Evolutionary conservation across 2,888 invertebrate species (phyloP).

Genomic region (Parnassius smintheus): DNA sequence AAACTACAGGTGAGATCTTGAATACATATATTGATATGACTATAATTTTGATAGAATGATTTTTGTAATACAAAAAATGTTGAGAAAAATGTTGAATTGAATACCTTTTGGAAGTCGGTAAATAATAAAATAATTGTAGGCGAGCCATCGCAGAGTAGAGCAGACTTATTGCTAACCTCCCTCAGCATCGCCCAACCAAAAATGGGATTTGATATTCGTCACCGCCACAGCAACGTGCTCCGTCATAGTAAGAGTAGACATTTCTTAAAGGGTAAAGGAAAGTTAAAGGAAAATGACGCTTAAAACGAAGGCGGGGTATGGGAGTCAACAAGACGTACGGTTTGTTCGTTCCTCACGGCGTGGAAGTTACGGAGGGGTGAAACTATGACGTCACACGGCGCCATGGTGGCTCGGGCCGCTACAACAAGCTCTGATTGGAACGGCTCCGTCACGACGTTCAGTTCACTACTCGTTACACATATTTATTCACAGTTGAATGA

Average conservation of each 20-base stretch:
- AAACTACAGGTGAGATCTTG: too few species aligned
- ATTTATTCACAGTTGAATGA: constrained; percentile 30
- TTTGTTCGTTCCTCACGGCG: constrained; percentile 44
- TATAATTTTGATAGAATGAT: too few species aligned
- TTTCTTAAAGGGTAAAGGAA: constrained; percentile 1
- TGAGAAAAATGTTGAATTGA: too few species aligned
- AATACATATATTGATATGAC: too few species aligned
- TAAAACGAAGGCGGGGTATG: constrained; percentile 1
- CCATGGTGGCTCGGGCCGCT: constrained; percentile 59
- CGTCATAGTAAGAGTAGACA: constrained; percentile 9
- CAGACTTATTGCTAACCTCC: constrained; percentile 57
- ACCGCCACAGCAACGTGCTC: constrained; percentile 40
- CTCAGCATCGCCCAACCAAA: constrained; percentile 62
- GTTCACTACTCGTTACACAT: constrained; percentile 28
- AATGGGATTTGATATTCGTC: constrained; percentile 62
- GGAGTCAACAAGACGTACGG: constrained; percentile 46
- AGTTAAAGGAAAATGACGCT: background rate
- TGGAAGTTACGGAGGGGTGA: constrained; percentile 34
- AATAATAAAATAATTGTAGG: constrained; percentile 47
- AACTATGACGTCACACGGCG: constrained; percentile 68
- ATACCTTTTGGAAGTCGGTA: background rate
- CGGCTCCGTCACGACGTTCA: constrained; percentile 59
- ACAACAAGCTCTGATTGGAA: constrained; percentile 55
- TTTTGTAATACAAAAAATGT: too few species aligned
- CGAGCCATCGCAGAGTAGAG: constrained; percentile 72